These are phyloP conservation scores for Drosophila nebulosa DNA, from an alignment of 1,140 invertebrate species.

Conservation along the genomic window DNA sequence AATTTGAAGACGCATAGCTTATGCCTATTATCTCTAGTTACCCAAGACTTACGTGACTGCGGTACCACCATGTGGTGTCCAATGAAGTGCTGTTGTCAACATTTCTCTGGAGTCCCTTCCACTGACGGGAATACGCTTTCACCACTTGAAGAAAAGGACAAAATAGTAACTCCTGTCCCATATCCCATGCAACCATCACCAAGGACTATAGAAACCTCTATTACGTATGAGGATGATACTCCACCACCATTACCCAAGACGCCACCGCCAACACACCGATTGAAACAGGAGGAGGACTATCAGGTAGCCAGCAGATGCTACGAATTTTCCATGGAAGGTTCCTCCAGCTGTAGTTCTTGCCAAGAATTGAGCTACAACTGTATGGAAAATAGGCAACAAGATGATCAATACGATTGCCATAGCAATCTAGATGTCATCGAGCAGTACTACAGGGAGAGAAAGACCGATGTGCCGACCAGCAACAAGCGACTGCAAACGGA, in stretches of 20 bases:
- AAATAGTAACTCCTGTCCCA: not conserved
- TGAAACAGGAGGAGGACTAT: not conserved
- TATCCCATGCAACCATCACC: not conserved
- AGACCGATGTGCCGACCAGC: not conserved
- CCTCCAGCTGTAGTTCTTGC: not conserved
- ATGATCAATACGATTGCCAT: not conserved
- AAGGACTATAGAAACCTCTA: not conserved
- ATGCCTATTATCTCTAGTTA: not conserved
- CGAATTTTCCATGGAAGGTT: not conserved
- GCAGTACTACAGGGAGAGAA: not conserved
- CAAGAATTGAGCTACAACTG: not conserved
- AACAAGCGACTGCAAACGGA: not conserved
- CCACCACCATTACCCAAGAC: constrained; percentile 1
- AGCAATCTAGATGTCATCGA: not conserved
- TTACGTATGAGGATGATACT: not conserved
- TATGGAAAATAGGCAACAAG: not conserved
- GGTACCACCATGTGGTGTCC: constrained; percentile 66
- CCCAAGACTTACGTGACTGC: constrained; percentile 8
- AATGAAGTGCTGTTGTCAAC: constrained; percentile 12
- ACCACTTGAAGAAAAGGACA: not conserved
- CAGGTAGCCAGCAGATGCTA: not conserved
- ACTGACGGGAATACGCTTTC: not conserved
- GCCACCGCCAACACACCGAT: not conserved
- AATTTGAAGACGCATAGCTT: too few relatives aligned
- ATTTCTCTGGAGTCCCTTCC: not conserved